These are phyloP conservation scores for Craniophora ligustri DNA, from an alignment of 2,888 invertebrate genomes.

Conservation along the genomic window DNA sequence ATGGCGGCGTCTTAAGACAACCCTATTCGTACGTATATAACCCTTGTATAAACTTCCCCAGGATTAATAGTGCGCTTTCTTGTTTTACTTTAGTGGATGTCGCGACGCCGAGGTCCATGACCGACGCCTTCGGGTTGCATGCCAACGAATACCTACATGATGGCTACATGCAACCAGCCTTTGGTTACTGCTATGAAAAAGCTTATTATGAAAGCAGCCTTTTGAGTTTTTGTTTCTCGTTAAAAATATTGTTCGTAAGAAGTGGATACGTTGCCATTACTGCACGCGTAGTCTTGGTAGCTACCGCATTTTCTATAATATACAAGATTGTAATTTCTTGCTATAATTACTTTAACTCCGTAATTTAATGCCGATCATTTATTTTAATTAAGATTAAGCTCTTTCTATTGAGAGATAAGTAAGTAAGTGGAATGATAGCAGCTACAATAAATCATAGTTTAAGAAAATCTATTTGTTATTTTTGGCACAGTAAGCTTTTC, in stretches of 20 bases:
- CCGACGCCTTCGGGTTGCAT: constrained; percentile 80
- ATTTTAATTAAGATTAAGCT: not conserved
- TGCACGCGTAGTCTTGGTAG: not conserved
- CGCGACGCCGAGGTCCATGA: constrained; percentile 83
- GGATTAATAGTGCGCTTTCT: constrained; percentile 77
- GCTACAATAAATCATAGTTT: constrained; percentile 43
- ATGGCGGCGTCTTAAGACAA: constrained; percentile 9
- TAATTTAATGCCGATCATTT: too few species aligned
- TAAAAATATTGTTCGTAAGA: constrained; percentile 54
- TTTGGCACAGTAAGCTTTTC: constrained; percentile 53
- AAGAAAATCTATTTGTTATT: constrained; percentile 55
- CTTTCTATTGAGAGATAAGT: not conserved
- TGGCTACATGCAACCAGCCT: constrained; percentile 65
- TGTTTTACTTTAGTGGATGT: constrained; percentile 78
- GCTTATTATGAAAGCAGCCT: constrained; percentile 69
- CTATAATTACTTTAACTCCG: too few species aligned
- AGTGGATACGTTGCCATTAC: constrained; percentile 29
- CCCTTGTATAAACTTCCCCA: constrained; percentile 71
- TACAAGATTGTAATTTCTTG: too few species aligned
- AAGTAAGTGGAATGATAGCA: constrained; percentile 32
- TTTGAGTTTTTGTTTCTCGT: constrained; percentile 68
- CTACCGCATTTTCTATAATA: not conserved
- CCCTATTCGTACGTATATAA: constrained; percentile 22
- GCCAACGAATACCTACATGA: constrained; percentile 76
- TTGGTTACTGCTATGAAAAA: constrained; percentile 68